Conservation (phyloP, 2,797 vertebrate species). For the Artibeus lituratus region DNA sequence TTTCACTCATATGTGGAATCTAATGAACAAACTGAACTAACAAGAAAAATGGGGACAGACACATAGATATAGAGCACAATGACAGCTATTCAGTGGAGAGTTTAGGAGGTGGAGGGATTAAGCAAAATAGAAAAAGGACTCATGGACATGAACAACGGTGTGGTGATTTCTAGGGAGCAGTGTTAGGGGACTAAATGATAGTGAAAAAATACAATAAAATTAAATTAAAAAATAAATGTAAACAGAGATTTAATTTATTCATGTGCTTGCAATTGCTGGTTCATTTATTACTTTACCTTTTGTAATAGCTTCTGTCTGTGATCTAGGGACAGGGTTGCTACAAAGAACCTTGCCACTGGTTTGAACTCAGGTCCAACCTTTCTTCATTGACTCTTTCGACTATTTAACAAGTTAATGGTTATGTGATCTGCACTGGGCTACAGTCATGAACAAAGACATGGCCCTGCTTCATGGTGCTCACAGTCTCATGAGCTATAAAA, state of each 20-base stretch:
- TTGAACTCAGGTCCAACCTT: not conserved
- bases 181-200: no score
- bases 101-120: no score
- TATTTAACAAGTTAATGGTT: not conserved
- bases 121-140: no score
- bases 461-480: not conserved
- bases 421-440: not conserved
- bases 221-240: conserved; percentile 15
- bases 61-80: no score
- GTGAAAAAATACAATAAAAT: no score
- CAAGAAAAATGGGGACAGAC: no score
- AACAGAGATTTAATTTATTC: conserved; percentile 49
- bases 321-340: not conserved
- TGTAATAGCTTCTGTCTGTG: not conserved
- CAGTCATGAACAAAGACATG: not conserved
- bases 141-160: no score
- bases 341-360: not conserved
- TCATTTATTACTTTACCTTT: conserved; percentile 21
- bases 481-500: not conserved
- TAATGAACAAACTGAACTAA: no score
- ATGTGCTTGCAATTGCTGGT: not conserved
- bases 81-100: no score
- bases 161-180: no score
- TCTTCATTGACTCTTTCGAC: not conserved
- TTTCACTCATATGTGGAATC: no score